Evolutionary conservation across 2,888 invertebrate species (phyloP).

Genomic region (Luperina nickerlii): DNA sequence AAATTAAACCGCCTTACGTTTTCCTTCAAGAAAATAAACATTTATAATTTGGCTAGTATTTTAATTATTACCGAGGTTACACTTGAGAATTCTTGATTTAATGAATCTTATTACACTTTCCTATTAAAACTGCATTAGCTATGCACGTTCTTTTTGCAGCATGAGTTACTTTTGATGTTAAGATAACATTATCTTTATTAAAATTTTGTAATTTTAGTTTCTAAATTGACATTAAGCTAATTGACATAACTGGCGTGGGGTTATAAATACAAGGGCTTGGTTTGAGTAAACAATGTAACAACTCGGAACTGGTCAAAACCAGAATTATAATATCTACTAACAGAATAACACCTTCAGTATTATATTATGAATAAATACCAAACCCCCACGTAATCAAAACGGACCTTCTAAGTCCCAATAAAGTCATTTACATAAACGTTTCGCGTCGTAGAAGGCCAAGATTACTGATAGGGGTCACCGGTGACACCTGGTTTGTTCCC

Average conservation of each 20-base stretch:
- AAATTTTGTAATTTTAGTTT: constrained; percentile 19
- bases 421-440: constrained; percentile 53
- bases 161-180: constrained; percentile 25
- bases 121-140: constrained; percentile 16
- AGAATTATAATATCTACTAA: not conserved
- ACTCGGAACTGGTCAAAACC: not conserved
- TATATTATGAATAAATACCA: constrained; percentile 7
- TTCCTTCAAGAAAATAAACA: constrained; percentile 28
- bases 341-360: not conserved
- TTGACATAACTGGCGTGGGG: constrained; percentile 10
- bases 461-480: constrained; percentile 57
- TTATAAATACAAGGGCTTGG: constrained; percentile 23
- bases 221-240: constrained; percentile 24
- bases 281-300: constrained; percentile 2
- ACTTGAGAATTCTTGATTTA: not conserved
- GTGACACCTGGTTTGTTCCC: constrained; percentile 59
- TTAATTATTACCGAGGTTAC: not conserved
- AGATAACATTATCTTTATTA: constrained; percentile 33
- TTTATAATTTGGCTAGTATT: not conserved
- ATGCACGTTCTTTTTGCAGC: constrained; percentile 33
- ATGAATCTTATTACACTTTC: constrained; percentile 11
- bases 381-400: constrained; percentile 35
- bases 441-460: constrained; percentile 44
- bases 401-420: constrained; percentile 33
- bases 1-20: constrained; percentile 43